Base-by-base conservation (phyloP, 2,113 vertebrate species). In the Lonchura striata region DNA sequence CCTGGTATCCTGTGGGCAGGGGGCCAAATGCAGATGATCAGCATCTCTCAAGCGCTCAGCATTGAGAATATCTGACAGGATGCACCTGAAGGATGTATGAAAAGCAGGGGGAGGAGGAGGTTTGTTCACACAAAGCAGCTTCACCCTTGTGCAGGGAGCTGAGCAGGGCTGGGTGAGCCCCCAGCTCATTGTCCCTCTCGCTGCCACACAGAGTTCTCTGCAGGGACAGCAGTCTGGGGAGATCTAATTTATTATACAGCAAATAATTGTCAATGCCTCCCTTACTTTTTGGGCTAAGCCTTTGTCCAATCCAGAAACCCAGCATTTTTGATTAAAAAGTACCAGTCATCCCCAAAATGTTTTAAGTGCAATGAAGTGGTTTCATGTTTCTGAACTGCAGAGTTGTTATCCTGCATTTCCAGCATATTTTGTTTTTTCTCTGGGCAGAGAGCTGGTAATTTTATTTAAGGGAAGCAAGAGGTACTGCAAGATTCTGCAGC, bases 1-100 rank as follows among this genome's bases (percentile, higher is more conserved):
- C 75, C 93, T 87, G 86, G 80, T 33, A 94, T 94, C 93, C 92
- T 96, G 94, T 82, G 85, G 86, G 96, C 87, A 81, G 64, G 14
- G 22, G 59, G 91, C 91, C 87, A 95, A 95, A 30, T 14, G 41
- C 44, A 75, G 24, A 37, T 1, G 30, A 86, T 59, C 72, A 68
- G 72, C 86, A 61, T 15, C 90, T 92, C 93, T 87, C 15, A 49
- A 24, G 49, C 0, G 0, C 60, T 77, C 49, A 10, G 72, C 68
- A 15, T 50, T 77, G 74, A 64, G 88, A 85, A 69, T 96, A 92
- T 92, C 85, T 86, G 83, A 93, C 96, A 97, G 97, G 97, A 97
- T 96, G 94, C 96, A 97, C 92, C 96, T 97, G 96, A 96, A 97
- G 96, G 94, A 95, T 92, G 89, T 88, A 22, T 69, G 87, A 90